Percentiles rank a stretch among this genome's conserved stretches.
Evolutionary conservation across 2,888 invertebrate genomes (phyloP).

Genomic region (Acronicta leporina): DNA sequence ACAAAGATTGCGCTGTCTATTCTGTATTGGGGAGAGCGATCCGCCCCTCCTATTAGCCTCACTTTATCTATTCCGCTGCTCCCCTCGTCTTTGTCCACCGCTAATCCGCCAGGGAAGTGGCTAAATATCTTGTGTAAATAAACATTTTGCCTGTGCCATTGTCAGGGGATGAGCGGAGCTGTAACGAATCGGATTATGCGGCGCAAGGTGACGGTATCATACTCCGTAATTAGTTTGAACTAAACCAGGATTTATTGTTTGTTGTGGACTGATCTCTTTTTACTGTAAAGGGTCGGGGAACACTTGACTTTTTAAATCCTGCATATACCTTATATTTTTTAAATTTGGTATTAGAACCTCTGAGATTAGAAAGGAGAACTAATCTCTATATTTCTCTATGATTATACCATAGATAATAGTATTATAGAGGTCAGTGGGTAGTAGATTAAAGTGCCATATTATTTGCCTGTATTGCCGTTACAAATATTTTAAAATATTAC

Average conservation of each 20-base stretch:
- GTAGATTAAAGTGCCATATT: too few species aligned
- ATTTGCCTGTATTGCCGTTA: too few species aligned
- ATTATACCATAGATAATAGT: too few species aligned
- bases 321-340: too few species aligned
- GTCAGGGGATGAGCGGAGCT: slow-evolving; percentile 79
- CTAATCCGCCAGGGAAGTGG: slow-evolving; percentile 87
- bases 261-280: slow-evolving; percentile 24
- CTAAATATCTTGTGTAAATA: slow-evolving; percentile 89
- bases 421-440: too few species aligned
- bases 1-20: slow-evolving; percentile 77
- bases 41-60: slow-evolving; percentile 85
- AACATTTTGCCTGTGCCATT: slow-evolving; percentile 84
- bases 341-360: too few species aligned
- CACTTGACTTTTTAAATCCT: slow-evolving; percentile 3
- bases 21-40: slow-evolving; percentile 60
- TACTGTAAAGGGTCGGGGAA: neutral
- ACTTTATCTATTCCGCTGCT: slow-evolving; percentile 76
- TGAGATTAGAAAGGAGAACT: too few species aligned
- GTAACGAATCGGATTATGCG: slow-evolving; percentile 84
- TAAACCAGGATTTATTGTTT: slow-evolving; percentile 71
- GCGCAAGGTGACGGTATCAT: slow-evolving; percentile 77
- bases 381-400: too few species aligned
- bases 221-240: slow-evolving; percentile 75
- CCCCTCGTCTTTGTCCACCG: slow-evolving; percentile 81
- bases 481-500: too few species aligned